These are phyloP conservation scores for human DNA, from an alignment of 2,113 vertebrate species.

Conservation along the genomic window GRCh38 chr4:54528001-54528500, in stretches of 20 bases:
- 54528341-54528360: not conserved
- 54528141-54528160: fast-evolving
- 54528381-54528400: not conserved
- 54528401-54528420: not conserved
- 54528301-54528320: not conserved
- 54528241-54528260: too few species aligned
- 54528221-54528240: not conserved
- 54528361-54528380: not conserved
- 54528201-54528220: not conserved
- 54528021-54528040: conserved; percentile 9
- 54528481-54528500: not conserved
- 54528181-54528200: fast-evolving
- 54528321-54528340: not conserved
- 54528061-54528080: not conserved
- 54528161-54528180: not conserved
- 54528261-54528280: not conserved
- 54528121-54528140: not conserved
- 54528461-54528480: fast-evolving
- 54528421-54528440: not conserved
- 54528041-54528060: not conserved
- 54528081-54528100: not conserved
- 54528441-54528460: not conserved
- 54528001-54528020: not conserved
- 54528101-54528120: not conserved
- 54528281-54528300: not conserved